Conservation (phyloP, 2,797 vertebrate species). For the Cyclura pinguis region DNA sequence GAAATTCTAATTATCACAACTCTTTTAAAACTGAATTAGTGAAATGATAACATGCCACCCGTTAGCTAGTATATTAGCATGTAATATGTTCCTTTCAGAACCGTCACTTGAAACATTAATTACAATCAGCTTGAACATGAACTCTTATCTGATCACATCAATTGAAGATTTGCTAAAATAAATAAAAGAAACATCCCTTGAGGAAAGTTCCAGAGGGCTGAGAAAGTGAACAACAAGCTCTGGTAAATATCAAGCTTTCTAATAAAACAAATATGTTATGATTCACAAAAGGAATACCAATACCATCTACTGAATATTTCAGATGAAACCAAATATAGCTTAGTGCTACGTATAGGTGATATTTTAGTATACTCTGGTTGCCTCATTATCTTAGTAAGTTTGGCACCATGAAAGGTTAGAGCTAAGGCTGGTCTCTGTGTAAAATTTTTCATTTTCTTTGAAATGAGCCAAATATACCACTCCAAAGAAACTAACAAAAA, state of each 20-base stretch:
- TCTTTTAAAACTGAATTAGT: conserved; percentile 14
- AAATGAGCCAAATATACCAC: neutral
- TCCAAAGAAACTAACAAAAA: neutral
- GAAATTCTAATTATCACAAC: neutral
- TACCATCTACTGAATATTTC: neutral
- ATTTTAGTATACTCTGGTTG: neutral
- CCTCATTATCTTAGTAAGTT: neutral
- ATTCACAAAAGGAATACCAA: neutral
- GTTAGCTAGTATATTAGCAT: conserved; percentile 32
- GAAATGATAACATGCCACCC: neutral
- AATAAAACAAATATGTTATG: conserved; percentile 7
- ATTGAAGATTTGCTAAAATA: neutral
- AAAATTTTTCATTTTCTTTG: neutral
- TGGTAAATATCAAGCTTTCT: conserved; percentile 8
- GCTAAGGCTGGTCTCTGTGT: no score
- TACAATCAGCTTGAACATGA: conserved; percentile 44
- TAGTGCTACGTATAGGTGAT: neutral
- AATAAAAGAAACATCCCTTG: conserved; percentile 18
- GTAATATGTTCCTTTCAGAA: conserved; percentile 12
- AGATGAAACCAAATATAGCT: neutral
- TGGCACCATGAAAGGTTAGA: neutral
- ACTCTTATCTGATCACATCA: conserved; percentile 9
- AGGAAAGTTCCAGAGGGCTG: neutral
- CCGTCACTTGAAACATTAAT: neutral
- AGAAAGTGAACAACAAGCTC: conserved; percentile 5